Percentiles rank a stretch among this genome's conserved stretches.
Conservation (phyloP, 2,888 invertebrate genomes). For the Habroteleia sp. region DNA sequence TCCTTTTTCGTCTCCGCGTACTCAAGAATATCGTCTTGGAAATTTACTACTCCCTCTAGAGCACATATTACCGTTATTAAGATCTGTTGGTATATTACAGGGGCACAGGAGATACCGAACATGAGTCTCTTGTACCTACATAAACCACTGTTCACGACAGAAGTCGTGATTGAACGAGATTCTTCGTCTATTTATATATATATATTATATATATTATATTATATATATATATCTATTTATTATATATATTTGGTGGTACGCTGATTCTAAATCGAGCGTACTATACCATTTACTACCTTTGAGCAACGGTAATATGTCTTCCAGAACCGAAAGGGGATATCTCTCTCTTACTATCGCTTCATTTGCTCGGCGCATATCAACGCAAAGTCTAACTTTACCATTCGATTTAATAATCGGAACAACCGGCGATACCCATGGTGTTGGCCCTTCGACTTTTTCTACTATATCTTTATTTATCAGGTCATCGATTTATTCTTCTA, state of each 20-base stretch:
- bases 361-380: constrained; percentile 67
- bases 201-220: no score
- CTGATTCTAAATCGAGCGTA: not conserved
- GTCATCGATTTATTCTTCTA: constrained; percentile 64
- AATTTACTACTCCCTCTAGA: constrained; percentile 13
- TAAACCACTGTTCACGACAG: not conserved
- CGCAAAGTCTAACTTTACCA: constrained; percentile 49
- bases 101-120: constrained; percentile 34
- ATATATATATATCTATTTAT: no score
- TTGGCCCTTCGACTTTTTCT: constrained; percentile 6
- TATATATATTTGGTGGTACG: constrained; percentile 28
- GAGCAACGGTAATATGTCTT: not conserved
- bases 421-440: constrained; percentile 68
- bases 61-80: constrained; percentile 9
- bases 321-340: constrained; percentile 32
- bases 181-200: no score
- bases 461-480: constrained; percentile 34
- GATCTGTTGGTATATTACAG: constrained; percentile 24
- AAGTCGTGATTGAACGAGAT: no score
- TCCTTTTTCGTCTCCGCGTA: constrained; percentile 12
- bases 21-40: constrained; percentile 21
- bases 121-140: constrained; percentile 28
- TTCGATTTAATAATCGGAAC: constrained; percentile 68
- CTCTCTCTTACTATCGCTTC: constrained; percentile 61
- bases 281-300: constrained; percentile 1